Evolutionary conservation across 2,888 invertebrate genomes (phyloP).

Genomic region (Chironomus riparius): DNA sequence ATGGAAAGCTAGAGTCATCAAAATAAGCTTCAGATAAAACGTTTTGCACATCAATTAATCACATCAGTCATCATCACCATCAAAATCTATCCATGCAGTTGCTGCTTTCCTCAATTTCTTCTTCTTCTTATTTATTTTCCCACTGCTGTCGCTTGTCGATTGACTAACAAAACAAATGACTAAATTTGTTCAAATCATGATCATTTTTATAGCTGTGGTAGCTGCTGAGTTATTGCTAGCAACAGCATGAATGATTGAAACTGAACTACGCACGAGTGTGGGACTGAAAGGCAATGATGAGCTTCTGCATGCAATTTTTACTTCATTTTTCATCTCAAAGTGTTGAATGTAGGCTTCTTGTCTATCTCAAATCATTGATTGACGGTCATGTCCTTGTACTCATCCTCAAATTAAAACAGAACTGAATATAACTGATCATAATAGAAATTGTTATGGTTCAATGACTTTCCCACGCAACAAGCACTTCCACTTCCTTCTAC

Average conservation of each 20-base stretch:
- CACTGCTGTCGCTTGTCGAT: background rate
- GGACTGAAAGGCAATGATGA: too few relatives aligned
- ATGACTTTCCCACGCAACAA: constrained; percentile 25
- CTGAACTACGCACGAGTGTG: background rate
- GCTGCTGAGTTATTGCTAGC: background rate
- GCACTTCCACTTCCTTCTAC: background rate
- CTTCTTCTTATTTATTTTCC: too few relatives aligned
- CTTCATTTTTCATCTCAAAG: background rate
- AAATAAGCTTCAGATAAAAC: background rate
- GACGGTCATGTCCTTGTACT: constrained; percentile 6
- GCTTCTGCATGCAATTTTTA: too few relatives aligned
- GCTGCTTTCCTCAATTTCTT: too few relatives aligned
- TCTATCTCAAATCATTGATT: too few relatives aligned
- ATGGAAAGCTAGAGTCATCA: too few relatives aligned
- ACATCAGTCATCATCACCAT: too few relatives aligned
- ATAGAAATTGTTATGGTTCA: background rate
- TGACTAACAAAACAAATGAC: background rate
- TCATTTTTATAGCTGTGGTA: background rate
- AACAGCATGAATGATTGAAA: background rate
- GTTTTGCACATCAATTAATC: background rate
- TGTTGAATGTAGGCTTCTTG: background rate
- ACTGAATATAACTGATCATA: background rate
- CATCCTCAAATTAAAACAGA: background rate
- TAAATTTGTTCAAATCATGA: background rate
- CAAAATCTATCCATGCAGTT: too few relatives aligned